These are phyloP conservation scores for Oscheius onirici DNA, from an alignment of 2,888 invertebrate species.

Conservation along the genomic window DNA sequence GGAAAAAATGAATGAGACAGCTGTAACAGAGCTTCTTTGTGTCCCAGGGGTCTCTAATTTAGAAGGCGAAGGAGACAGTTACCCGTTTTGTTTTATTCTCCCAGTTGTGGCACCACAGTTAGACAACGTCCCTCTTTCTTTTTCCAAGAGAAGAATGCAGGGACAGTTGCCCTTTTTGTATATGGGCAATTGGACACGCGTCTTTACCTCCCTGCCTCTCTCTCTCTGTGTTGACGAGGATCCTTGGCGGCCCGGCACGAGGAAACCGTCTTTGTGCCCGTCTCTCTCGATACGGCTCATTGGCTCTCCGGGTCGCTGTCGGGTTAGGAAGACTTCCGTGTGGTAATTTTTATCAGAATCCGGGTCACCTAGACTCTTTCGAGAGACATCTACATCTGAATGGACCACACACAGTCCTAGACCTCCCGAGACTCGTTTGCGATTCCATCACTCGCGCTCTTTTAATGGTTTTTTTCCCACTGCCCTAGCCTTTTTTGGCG, in stretches of 20 bases:
- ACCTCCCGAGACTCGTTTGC: conserved; percentile 20
- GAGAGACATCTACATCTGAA: conserved; percentile 24
- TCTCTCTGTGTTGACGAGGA: neutral
- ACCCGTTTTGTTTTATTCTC: no score
- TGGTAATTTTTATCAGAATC: neutral
- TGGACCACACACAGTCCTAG: conserved; percentile 18
- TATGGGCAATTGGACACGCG: conserved; percentile 18
- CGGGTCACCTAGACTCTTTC: neutral
- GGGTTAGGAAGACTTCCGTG: conserved; percentile 19
- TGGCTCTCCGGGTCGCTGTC: neutral
- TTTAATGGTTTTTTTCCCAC: conserved; percentile 10
- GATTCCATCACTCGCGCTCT: conserved; percentile 15
- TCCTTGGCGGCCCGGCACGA: conserved; percentile 23
- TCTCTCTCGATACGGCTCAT: conserved; percentile 20
- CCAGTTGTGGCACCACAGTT: no score
- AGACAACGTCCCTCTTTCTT: no score
- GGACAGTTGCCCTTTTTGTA: conserved; percentile 16
- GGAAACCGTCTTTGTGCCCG: conserved; percentile 1
- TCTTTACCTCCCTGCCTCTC: neutral
- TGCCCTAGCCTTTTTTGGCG: neutral
- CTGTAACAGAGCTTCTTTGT: no score
- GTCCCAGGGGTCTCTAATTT: no score
- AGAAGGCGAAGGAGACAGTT: no score
- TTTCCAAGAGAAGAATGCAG: no score
- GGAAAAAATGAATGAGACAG: no score